Conservation (phyloP, 2,797 vertebrate genomes). For the Eleutherodactylus coqui region DNA sequence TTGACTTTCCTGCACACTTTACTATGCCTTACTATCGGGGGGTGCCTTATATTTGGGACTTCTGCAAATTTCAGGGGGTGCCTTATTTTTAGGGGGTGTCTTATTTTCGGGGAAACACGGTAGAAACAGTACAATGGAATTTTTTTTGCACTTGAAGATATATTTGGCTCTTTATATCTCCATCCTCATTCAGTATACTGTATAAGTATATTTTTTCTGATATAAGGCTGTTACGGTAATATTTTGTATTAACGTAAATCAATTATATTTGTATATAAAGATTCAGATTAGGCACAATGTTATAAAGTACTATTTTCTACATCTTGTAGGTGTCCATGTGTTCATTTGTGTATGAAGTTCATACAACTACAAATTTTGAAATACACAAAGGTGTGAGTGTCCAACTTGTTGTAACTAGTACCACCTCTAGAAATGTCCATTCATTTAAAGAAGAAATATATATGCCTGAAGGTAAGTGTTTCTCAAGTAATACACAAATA, state of each 20-base stretch:
- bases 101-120: too few species aligned
- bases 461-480: constrained; percentile 23
- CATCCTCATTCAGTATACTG: too few species aligned
- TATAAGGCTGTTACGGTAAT: background rate
- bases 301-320: background rate
- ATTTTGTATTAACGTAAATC: background rate
- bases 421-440: fast-evolving
- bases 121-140: too few species aligned
- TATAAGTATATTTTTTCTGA: too few species aligned
- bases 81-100: too few species aligned
- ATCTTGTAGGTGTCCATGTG: background rate
- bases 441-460: background rate
- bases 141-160: too few species aligned
- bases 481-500: too few species aligned
- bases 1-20: too few species aligned
- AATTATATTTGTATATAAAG: background rate
- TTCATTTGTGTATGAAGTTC: background rate
- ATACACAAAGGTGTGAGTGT: background rate
- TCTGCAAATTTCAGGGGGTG: too few species aligned
- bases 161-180: too few species aligned
- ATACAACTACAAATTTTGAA: background rate
- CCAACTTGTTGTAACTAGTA: background rate
- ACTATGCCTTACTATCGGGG: too few species aligned
- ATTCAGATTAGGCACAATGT: background rate
- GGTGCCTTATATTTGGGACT: too few species aligned